Evolutionary conservation across 2,888 invertebrate genomes (phyloP).

Genomic region (Ennomos quercinarius): DNA sequence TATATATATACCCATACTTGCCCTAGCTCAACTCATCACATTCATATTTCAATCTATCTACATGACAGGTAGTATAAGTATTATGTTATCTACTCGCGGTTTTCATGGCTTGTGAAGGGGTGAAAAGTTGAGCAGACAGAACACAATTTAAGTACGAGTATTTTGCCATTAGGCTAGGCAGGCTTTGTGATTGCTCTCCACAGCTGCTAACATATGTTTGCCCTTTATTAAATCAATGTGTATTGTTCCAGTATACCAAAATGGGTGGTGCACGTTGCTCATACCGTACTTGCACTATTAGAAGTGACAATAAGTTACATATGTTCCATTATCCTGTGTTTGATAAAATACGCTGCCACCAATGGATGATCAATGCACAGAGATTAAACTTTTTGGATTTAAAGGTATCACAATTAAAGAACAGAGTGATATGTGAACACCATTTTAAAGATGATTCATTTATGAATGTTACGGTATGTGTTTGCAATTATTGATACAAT

Average conservation of each 20-base stretch:
- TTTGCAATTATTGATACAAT: background rate
- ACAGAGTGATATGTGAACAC: slow-evolving; percentile 86
- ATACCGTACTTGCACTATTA: slow-evolving; percentile 81
- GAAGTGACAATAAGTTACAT: slow-evolving; percentile 82
- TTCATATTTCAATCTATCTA: no score
- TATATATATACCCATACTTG: no score
- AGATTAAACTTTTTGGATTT: slow-evolving; percentile 81
- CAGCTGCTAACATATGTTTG: no score
- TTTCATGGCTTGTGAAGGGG: no score
- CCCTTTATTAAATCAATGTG: background rate
- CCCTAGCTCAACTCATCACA: no score
- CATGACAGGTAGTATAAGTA: no score
- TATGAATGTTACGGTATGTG: slow-evolving; percentile 78
- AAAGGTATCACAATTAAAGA: slow-evolving; percentile 85
- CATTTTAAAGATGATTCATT: slow-evolving; percentile 84
- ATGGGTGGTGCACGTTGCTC: slow-evolving; percentile 88
- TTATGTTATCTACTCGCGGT: no score
- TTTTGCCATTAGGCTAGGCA: no score
- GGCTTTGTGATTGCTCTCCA: background rate
- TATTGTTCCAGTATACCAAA: slow-evolving; percentile 15
- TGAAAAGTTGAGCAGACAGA: no score
- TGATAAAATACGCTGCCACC: slow-evolving; percentile 83
- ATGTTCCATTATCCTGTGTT: slow-evolving; percentile 88
- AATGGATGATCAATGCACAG: slow-evolving; percentile 85
- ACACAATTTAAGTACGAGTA: no score